These are phyloP conservation scores for Cranoglanis bouderius DNA, from an alignment of 2,113 vertebrate species.

Conservation along the genomic window DNA sequence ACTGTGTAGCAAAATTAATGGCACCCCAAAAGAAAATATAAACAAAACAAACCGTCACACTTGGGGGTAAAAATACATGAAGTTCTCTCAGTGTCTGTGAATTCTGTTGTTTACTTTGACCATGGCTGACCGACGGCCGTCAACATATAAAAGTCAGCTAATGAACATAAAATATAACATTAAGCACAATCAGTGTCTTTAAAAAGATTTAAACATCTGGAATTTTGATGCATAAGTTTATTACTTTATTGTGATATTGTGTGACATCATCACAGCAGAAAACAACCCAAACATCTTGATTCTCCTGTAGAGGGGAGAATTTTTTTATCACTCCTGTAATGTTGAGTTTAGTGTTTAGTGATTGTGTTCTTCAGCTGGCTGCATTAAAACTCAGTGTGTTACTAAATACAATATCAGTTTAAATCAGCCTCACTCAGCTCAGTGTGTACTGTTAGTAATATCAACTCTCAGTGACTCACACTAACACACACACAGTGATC, in stretches of 20 bases:
- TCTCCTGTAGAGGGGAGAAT: neutral
- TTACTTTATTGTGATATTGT: neutral
- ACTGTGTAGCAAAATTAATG: neutral
- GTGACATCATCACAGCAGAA: neutral
- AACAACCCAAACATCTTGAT: neutral
- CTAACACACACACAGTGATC: neutral
- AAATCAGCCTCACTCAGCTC: neutral
- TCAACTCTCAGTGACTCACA: too few relatives aligned
- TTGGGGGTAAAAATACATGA: neutral
- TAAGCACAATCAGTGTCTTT: neutral
- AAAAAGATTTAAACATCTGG: neutral
- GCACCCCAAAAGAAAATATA: neutral
- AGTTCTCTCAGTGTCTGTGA: neutral
- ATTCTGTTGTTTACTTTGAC: neutral
- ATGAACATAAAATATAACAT: neutral
- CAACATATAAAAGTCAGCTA: neutral
- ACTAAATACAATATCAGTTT: neutral
- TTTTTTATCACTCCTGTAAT: neutral
- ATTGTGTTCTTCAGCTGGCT: neutral
- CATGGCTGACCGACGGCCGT: neutral
- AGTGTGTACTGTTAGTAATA: neutral
- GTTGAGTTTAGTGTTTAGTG: neutral
- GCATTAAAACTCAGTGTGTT: constrained; percentile 1
- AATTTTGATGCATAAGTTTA: neutral
- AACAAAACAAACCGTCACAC: neutral